Conservation (phyloP, 2,797 vertebrate species). For the Heterohyrax brucei region DNA sequence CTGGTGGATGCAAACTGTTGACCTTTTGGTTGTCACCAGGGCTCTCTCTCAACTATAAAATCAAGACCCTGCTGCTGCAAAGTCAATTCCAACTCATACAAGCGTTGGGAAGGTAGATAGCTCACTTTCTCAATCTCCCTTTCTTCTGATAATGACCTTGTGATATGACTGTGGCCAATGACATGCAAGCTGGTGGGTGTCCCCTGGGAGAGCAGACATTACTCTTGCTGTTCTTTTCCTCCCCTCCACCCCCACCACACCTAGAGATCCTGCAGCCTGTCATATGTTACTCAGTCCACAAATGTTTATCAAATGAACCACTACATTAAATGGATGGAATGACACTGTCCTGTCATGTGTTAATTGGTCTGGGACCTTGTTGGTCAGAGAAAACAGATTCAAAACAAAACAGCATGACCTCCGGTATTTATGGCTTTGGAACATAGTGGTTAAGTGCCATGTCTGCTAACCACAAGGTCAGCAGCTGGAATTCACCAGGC, state of each 20-base stretch:
- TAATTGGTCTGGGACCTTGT: neutral
- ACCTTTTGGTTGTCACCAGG: too few relatives aligned
- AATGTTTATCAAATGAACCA: neutral
- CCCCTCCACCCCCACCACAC: neutral
- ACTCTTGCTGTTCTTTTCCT: rapidly evolving
- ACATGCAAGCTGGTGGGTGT: neutral
- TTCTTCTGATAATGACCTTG: neutral
- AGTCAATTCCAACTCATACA: too few relatives aligned
- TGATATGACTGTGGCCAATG: neutral
- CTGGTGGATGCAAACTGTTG: too few relatives aligned
- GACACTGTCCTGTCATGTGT: neutral
- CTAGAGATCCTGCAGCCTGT: neutral
- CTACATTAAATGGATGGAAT: neutral
- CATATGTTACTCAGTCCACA: rapidly evolving
- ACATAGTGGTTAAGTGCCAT: too few relatives aligned
- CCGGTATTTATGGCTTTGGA: too few relatives aligned
- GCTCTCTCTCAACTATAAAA: too few relatives aligned
- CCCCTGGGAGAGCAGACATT: rapidly evolving
- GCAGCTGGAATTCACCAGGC: too few relatives aligned
- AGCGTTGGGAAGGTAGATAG: too few relatives aligned
- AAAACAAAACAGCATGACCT: neutral
- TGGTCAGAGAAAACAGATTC: neutral
- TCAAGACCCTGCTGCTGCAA: too few relatives aligned
- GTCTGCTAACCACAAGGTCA: too few relatives aligned
- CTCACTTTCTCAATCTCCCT: neutral